phyloP scores from a whole-genome alignment of 1,140 invertebrate genomes.

The Brachionus sp. region DNA sequence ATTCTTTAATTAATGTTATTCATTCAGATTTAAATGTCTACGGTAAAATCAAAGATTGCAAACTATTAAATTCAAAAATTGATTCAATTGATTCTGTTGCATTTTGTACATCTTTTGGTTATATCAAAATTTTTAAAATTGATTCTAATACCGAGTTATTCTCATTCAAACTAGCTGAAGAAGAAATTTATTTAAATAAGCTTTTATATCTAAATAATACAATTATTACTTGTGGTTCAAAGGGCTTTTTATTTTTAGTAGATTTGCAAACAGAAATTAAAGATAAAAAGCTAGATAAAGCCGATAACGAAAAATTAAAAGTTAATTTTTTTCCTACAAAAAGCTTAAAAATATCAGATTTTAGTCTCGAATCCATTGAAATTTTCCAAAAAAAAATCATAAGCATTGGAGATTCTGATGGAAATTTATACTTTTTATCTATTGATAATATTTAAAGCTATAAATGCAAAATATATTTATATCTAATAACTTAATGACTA shows the following conservation, averaged over 20 bases:
- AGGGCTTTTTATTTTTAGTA: not conserved
- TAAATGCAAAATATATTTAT: not conserved
- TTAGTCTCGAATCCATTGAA: not conserved
- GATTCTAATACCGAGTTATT: constrained; percentile 17
- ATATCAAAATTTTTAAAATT: constrained; percentile 35
- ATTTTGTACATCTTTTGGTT: not conserved
- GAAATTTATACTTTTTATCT: not conserved
- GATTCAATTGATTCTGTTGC: constrained; percentile 14
- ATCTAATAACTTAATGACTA: not conserved
- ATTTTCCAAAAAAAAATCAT: not conserved
- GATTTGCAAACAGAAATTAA: not conserved
- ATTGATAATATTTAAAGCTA: not conserved
- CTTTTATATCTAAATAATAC: not conserved
- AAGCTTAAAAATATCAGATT: not conserved
- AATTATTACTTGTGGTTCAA: not conserved
- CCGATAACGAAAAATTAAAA: not conserved
- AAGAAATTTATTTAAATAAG: not conserved
- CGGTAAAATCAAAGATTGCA: constrained; percentile 21
- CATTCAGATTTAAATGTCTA: not conserved
- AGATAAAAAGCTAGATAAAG: not conserved
- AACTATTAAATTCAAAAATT: not conserved
- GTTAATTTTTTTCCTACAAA: not conserved
- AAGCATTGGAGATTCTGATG: constrained; percentile 25
- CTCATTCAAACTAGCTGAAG: constrained; percentile 25
- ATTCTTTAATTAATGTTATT: not conserved